A percentile compares a stretch with the other conserved stretches of the same genome.
Conservation (phyloP, 1,140 invertebrate genomes). For the Platyscapa corneri region DNA sequence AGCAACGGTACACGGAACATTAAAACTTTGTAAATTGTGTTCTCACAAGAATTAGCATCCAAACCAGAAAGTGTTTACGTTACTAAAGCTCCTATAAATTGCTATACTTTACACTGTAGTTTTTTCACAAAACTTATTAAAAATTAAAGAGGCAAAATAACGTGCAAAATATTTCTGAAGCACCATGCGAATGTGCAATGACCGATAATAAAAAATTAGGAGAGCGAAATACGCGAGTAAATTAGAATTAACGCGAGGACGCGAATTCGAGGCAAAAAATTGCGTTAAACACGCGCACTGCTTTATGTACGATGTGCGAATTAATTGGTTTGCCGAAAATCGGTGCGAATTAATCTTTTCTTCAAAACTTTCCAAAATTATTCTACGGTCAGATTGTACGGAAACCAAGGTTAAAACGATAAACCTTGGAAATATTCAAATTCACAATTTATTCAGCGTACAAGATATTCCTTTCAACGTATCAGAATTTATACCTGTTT, state of each 20-base stretch:
- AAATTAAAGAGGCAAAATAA: slow-evolving; percentile 2
- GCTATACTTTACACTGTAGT: background rate
- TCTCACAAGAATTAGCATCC: slow-evolving; percentile 33
- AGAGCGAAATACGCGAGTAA: background rate
- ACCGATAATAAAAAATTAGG: background rate
- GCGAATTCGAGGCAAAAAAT: background rate
- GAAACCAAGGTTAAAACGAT: background rate
- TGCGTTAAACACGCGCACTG: background rate
- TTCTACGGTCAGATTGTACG: background rate
- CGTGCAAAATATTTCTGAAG: background rate
- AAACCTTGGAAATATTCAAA: slow-evolving; percentile 33
- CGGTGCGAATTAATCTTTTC: background rate
- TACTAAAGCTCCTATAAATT: slow-evolving; percentile 17
- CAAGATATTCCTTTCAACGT: slow-evolving; percentile 15
- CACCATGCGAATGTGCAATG: background rate
- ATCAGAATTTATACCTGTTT: background rate
- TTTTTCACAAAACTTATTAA: slow-evolving; percentile 12
- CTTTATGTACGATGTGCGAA: too few species aligned
- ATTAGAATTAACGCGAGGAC: background rate
- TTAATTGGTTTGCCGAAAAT: background rate
- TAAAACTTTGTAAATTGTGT: background rate
- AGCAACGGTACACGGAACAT: background rate
- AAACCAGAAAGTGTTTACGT: slow-evolving; percentile 7
- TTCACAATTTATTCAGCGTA: slow-evolving; percentile 24
- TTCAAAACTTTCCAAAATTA: background rate